Evolutionary conservation across 2,797 vertebrate genomes (phyloP).

Genomic region (Phoeniculus purpureus): DNA sequence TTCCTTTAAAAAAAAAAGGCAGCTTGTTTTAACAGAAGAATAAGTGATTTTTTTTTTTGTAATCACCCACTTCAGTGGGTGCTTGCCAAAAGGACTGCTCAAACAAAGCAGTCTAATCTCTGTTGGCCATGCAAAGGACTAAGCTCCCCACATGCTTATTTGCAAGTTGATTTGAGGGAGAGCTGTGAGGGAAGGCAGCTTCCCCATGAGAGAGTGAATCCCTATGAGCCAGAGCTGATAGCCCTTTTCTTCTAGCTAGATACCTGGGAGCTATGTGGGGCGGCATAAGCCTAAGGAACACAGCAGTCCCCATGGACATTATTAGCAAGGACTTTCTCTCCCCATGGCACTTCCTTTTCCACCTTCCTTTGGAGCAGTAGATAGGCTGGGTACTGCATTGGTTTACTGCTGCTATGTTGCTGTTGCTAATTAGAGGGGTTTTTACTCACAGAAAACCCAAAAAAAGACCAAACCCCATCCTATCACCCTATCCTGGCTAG

Average conservation of each 20-base stretch:
- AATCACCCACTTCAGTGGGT: not conserved
- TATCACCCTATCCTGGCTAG: not conserved
- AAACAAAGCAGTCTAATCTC: not conserved
- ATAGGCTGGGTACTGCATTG: not conserved
- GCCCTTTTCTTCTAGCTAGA: not conserved
- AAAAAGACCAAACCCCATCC: not conserved
- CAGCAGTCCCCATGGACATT: not conserved
- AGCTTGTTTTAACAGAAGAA: constrained; percentile 25
- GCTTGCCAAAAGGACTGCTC: not conserved
- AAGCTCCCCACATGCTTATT: constrained; percentile 2
- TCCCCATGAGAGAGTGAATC: not conserved
- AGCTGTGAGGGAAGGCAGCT: not conserved
- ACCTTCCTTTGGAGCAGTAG: not conserved
- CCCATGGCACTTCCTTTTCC: not conserved
- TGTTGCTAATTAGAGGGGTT: not conserved
- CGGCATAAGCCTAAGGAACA: not conserved
- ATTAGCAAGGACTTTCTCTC: not conserved
- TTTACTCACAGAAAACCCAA: not conserved
- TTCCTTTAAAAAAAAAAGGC: not conserved
- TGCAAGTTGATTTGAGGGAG: constrained; percentile 18
- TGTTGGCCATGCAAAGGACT: not conserved
- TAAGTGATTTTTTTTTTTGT: constrained; percentile 2
- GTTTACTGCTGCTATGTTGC: not conserved
- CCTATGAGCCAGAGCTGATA: not conserved
- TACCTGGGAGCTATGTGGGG: not conserved